Evolutionary conservation across 1,140 invertebrate species (phyloP), one percentile per base, ranked within the genome.

Genomic region (Aradophagus sp.): DNA sequence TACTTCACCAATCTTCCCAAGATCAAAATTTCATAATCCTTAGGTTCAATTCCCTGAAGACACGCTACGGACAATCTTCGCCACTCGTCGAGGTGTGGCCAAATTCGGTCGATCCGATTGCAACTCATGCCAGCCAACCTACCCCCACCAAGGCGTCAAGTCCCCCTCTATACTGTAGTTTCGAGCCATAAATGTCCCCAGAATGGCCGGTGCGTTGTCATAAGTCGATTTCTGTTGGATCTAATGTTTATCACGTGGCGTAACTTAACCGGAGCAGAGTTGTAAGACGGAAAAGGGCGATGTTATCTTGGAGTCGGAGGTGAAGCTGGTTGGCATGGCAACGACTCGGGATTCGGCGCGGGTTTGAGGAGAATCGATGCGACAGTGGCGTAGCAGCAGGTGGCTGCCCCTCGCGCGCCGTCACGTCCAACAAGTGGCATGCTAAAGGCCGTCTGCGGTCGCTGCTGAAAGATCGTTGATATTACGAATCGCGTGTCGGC

Each of bases 361-460:
- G 80, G 78, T 83, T 84, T 79, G 78, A 78, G n/a, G n/a, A 78
- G 77, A 75, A 85, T 85, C 83, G 82, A 85, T 85, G 80, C 44
- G 75, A 74, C 83, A 85, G 82, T 84, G 76, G 78, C 82, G 83
- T 85, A 84, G 77, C 80, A 83, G 79, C 81, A 83, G 82, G 80
- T 84, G 80, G 78, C 70, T 73, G 59, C 68, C 45, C 56, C 72
- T 67, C 45, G 71, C 67, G 48, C 5, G 45, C 48, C 48, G 56
- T 38, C 48, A 55, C 77, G 81, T 84, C 82, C 83, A 85, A 85
- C 83, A 85, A 85, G 83, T 85, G 79, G 82, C 34, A 63, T 53
- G 55, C 48, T 42, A 47, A 48, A 62, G 58, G 53, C 41, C 42
- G 34, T 70, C 53, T 67, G 66, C 48, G 69, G 53, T 68, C 47